Base-by-base conservation (phyloP, 2,113 vertebrate genomes). In the Colistium nudipinnis region DNA sequence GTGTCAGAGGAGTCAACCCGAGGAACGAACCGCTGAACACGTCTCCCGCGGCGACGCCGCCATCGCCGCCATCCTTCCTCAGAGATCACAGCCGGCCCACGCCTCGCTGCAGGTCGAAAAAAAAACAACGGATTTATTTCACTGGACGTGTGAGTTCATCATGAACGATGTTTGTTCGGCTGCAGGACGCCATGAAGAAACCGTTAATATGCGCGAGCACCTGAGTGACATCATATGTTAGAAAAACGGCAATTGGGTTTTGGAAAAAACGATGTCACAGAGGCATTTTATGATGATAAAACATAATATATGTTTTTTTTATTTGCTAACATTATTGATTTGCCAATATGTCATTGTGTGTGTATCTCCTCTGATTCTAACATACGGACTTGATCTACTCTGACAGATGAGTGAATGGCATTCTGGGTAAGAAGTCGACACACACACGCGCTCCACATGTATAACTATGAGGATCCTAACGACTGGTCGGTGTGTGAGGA, bases 381-480 rank as follows among this genome's bases (percentile, higher is more conserved):
- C n/a, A n/a, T n/a, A n/a, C n/a, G n/a, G n/a, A n/a, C n/a, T n/a
- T n/a, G 7, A 27, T 36, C 60, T 35, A 12, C 25, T 14, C 12
- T 45, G 47, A 38, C 33, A 51, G 47, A 74, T 38, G 65, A 19
- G 10, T 43, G 55, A 83, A 71, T 4, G 2, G 47, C 47, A 56
- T 80, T 81, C 55, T 67, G 70, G 81, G 66, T 80, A 55, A 79
- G 2, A 1, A 56, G 60, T 80, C 67, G 67, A 33, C 16, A 47
- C 36, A 28, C 52, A 51, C 51, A 38, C 31, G 22, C 39, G 28
- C 60, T 14, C 54, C n/a, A n/a, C n/a, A n/a, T n/a, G n/a, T n/a
- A n/a, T n/a, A n/a, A n/a, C n/a, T n/a, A n/a, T n/a, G n/a, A n/a
- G n/a, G n/a, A n/a, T n/a, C n/a, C n/a, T n/a, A n/a, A n/a, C n/a